Evolutionary conservation across 2,797 vertebrate genomes (phyloP), one percentile per base, ranked within the genome.

Genomic region (Fringilla coelebs): DNA sequence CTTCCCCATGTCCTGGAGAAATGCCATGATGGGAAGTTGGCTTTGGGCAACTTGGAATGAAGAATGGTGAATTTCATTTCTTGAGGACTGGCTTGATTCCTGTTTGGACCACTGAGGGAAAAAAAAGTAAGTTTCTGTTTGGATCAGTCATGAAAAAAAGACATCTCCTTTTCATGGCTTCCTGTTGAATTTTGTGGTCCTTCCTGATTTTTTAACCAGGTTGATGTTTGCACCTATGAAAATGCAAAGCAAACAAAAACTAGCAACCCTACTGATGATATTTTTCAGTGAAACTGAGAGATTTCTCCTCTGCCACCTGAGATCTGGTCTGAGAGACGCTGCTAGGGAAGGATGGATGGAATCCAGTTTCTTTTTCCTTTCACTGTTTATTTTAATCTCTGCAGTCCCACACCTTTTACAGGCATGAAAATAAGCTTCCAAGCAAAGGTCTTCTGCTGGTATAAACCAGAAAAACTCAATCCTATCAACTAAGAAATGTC

Each of bases 31-130:
- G 73, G 76, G 63, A 91, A 92, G 46, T 32, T 91, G 91, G 79
- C 91, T 88, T 29, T 0, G 67, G 60, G 70, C 48, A 94, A 57
- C 29, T 92, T 89, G 79, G 92, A 94, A 85, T 66, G 76, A 73
- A 92, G 76, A 88, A 73, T 63, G n/a, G 73, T n/a, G 52, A 86
- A 34, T 86, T 97, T 86, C 4, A 81, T 90, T 89, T 91, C 70
- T 91, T 81, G 72, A 78, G 51, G 73, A 81, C 72, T 96, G 94
- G 85, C 83, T 96, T 43, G 41, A 67, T 78, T 93, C 85, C 73
- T 91, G 28, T 78, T 92, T 91, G 79, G 82, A 91, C 31, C 66
- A 78, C 14, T 17, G 26, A 77, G 32, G 29, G 9, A 4, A 14
- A 60, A 75, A 79, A n/a, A 80, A 40, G 38, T 18, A 68, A 34